Percentiles rank a stretch among this genome's conserved stretches.
Evolutionary conservation across 2,113 vertebrate genomes (phyloP).

Genomic region (Grallaria varia): DNA sequence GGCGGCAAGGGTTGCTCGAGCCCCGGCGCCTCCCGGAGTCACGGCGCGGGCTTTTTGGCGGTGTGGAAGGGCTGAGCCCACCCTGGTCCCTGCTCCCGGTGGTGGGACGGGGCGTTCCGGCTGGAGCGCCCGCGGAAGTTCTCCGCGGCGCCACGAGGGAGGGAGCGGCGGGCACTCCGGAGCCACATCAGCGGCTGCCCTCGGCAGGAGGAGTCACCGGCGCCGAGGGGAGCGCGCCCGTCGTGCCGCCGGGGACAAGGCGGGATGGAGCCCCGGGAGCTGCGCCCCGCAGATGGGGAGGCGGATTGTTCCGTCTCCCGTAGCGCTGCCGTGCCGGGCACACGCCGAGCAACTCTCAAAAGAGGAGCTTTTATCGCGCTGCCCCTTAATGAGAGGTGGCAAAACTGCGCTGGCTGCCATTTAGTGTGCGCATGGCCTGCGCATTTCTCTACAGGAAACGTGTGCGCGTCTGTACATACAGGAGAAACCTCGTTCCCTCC

Average conservation of each 20-base stretch:
- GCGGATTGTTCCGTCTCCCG: not conserved
- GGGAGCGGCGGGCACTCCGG: not conserved
- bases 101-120: not conserved
- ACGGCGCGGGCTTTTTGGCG: not conserved
- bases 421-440: not conserved
- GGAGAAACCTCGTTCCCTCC: not conserved
- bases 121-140: not conserved
- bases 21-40: too few relatives aligned
- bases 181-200: not conserved
- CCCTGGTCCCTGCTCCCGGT: too few relatives aligned
- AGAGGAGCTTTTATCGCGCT: not conserved
- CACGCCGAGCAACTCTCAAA: accelerated
- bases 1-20: not conserved
- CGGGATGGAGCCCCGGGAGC: not conserved
- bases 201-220: accelerated
- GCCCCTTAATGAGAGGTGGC: not conserved
- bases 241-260: not conserved
- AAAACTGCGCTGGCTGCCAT: not conserved
- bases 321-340: not conserved
- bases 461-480: not conserved
- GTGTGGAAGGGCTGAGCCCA: not conserved
- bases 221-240: not conserved
- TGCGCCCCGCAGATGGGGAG: accelerated
- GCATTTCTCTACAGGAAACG: not conserved
- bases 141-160: not conserved